Conservation (phyloP, 2,797 vertebrate species). For the Coregonus sp. region DNA sequence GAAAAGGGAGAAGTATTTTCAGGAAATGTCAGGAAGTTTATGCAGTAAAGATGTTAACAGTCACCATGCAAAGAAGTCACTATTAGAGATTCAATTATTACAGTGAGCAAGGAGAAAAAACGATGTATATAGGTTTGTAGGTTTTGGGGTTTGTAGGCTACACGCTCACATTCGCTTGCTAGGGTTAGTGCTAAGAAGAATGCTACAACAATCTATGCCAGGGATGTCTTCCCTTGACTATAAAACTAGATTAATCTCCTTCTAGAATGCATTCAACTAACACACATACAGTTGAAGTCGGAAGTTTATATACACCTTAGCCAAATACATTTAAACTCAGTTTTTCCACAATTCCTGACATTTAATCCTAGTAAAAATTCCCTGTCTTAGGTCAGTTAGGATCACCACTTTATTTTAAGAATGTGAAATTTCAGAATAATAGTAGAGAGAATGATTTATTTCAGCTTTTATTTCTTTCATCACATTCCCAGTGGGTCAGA, state of each 20-base stretch:
- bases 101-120: slow-evolving; percentile 6
- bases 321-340: too few relatives aligned
- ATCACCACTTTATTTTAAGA: too few relatives aligned
- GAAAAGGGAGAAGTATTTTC: slow-evolving; percentile 25
- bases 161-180: slow-evolving; percentile 2
- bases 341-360: too few relatives aligned
- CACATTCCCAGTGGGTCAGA: too few relatives aligned
- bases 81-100: slow-evolving; percentile 21
- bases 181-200: neutral
- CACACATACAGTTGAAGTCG: neutral
- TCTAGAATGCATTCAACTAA: neutral
- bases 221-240: neutral
- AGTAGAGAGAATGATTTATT: too few relatives aligned
- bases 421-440: too few relatives aligned
- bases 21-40: slow-evolving; percentile 20
- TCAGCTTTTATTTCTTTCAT: too few relatives aligned
- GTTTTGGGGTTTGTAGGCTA: slow-evolving; percentile 5
- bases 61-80: slow-evolving; percentile 43
- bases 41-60: slow-evolving; percentile 20
- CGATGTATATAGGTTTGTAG: neutral
- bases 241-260: slow-evolving; percentile 30
- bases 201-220: neutral
- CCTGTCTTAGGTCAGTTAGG: too few relatives aligned
- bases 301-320: too few relatives aligned
- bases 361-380: too few relatives aligned